A percentile compares a stretch with the other conserved stretches of the same genome.
These are phyloP conservation scores for Microctenopoma lineatum DNA, from an alignment of 2,797 vertebrate genomes.

Conservation along the genomic window DNA sequence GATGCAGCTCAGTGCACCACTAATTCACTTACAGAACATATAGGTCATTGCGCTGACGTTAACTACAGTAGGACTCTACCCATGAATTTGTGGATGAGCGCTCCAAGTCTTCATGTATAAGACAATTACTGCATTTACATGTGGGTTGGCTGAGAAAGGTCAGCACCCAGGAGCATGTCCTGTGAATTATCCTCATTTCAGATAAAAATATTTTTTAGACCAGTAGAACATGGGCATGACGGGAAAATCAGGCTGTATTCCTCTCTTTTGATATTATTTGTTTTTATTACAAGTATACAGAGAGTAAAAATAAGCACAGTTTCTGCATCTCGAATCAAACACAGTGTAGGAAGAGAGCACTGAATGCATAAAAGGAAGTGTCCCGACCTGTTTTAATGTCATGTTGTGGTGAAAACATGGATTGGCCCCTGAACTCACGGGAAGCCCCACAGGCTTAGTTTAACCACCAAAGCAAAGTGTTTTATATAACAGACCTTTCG, in stretches of 20 bases:
- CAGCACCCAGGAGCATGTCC: conserved; percentile 27
- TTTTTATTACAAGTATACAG: too few relatives aligned
- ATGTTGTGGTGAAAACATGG: conserved; percentile 34
- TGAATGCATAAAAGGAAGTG: conserved; percentile 16
- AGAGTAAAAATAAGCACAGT: neutral
- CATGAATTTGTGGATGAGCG: conserved; percentile 27
- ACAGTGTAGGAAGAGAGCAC: neutral
- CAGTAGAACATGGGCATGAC: neutral
- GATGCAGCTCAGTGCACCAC: conserved; percentile 46
- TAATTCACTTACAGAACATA: conserved; percentile 32
- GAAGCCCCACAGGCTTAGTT: conserved; percentile 13
- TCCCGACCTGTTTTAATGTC: conserved; percentile 19
- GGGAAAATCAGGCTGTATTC: conserved; percentile 1
- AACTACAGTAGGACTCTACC: conserved; percentile 7
- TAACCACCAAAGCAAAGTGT: conserved; percentile 14
- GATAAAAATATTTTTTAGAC: neutral
- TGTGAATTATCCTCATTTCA: conserved; percentile 18
- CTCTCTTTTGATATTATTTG: neutral
- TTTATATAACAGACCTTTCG: conserved; percentile 17
- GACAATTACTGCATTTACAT: conserved; percentile 22
- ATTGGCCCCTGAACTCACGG: neutral
- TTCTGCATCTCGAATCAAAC: neutral
- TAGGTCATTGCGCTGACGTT: conserved; percentile 50
- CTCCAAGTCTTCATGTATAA: conserved; percentile 24
- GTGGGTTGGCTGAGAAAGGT: conserved; percentile 46